These are phyloP conservation scores for Deilephila elpenor DNA, from an alignment of 2,888 invertebrate species.

Conservation along the genomic window DNA sequence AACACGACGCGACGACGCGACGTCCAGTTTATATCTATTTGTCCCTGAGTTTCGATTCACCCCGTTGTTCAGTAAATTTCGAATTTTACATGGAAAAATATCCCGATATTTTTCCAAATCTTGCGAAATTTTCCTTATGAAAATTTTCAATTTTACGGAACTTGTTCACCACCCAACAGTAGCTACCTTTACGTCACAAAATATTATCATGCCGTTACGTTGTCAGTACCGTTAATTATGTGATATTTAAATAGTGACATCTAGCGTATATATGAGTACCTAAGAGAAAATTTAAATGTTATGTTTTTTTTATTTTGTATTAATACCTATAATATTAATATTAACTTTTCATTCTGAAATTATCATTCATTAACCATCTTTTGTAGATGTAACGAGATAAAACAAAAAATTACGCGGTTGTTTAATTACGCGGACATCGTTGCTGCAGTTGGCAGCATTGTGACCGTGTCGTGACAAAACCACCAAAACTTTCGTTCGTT, in stretches of 20 bases:
- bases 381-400: background rate
- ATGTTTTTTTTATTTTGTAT: background rate
- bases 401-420: background rate
- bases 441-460: constrained; percentile 60
- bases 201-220: background rate
- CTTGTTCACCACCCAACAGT: too few relatives aligned
- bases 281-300: background rate
- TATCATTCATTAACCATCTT: too few relatives aligned
- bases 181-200: background rate
- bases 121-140: too few relatives aligned
- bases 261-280: background rate
- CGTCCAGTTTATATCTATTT: too few relatives aligned
- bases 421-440: constrained; percentile 9
- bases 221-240: background rate
- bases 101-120: too few relatives aligned
- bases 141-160: too few relatives aligned
- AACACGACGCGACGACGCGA: too few relatives aligned
- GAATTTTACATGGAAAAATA: too few relatives aligned
- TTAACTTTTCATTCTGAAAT: background rate
- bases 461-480: constrained; percentile 65
- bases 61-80: too few relatives aligned
- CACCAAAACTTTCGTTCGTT: constrained; percentile 65
- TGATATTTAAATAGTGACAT: background rate
- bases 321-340: background rate
- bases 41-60: too few relatives aligned